Base-by-base conservation (phyloP, 2,113 vertebrate species). In the Catharus bicknelli region DNA sequence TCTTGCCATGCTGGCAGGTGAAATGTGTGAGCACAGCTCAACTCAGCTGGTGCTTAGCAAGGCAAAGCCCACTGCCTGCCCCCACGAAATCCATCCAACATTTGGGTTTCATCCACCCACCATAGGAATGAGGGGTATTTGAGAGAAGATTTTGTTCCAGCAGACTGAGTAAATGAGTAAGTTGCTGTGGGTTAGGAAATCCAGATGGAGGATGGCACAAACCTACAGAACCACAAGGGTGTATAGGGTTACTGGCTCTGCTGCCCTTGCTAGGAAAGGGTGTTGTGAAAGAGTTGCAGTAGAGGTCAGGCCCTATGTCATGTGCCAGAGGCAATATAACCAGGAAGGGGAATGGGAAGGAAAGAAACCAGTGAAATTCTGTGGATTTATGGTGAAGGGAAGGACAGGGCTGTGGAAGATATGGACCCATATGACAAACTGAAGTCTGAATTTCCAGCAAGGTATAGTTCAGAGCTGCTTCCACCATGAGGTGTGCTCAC, bases 231-330 rank as follows among this genome's bases (percentile, higher is more conserved):
- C 11, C 1, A 1, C 25, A 45, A 27, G 7, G 18, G 5, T 34
- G 27, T 29, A 38, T 54, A 47, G 22, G 21, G 20, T 9, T 11
- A 25, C 50, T 8, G 5, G 7, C 32, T 73, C 36, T 13, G 16
- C 21, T 30, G 10, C 27, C 16, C 22, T 59, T 55, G 22, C 19
- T 69, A 38, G 36, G 47, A 78, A 54, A 73, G 7, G 29, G 16
- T 51, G 12, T 38, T 55, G 25, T 34, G 42, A 20, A 1, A 5
- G 58, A 9, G 5, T 15, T 72, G n/a, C 26, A 59, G 29, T 32
- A 13, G 30, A 10, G 7, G 8, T 51, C 47, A 61, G 47, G 47
- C 11, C 25, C 17, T 2, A 0, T 16, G 20, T 17, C 21, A 11
- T 3, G 3, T 59, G 15, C 42, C 45, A 59, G 30, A 61, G 45